Percentiles rank a stretch among this genome's conserved stretches.
phyloP scores from a whole-genome alignment of 2,888 invertebrate genomes.

The Harpagoxenus sublaevis region DNA sequence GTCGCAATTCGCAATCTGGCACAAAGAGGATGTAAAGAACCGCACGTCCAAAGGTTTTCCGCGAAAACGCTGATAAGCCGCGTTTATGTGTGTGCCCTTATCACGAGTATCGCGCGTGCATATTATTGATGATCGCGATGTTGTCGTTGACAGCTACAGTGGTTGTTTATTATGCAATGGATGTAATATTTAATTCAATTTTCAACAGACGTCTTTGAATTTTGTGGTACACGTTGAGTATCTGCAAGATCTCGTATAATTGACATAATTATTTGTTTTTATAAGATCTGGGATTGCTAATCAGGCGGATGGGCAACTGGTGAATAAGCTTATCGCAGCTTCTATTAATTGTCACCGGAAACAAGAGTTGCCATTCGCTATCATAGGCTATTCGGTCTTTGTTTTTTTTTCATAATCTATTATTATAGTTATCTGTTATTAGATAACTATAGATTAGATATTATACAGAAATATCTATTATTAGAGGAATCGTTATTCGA shows the following conservation, averaged over 20 bases:
- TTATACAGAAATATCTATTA: neutral
- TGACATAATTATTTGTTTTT: neutral
- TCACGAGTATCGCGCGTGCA: neutral
- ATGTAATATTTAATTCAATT: neutral
- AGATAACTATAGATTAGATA: no score
- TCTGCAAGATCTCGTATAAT: neutral
- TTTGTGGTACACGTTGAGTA: neutral
- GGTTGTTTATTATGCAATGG: neutral
- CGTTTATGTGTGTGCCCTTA: constrained; percentile 22
- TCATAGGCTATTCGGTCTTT: neutral
- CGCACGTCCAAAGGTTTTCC: constrained; percentile 27
- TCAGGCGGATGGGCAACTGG: neutral
- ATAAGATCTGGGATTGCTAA: neutral
- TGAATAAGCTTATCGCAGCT: constrained; percentile 10
- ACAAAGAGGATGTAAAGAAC: constrained; percentile 35
- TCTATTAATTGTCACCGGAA: neutral
- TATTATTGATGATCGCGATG: constrained; percentile 9
- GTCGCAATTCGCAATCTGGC: neutral
- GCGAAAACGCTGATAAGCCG: constrained; percentile 25
- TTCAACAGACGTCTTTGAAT: neutral
- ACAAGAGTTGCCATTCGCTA: neutral
- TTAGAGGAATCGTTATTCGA: neutral
- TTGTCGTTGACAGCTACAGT: neutral
- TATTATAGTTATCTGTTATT: no score
- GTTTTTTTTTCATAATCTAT: neutral